Evolutionary conservation across 2,797 vertebrate genomes (phyloP), one percentile per base, ranked within the genome.

Genomic region (Sebastes aleutianus): DNA sequence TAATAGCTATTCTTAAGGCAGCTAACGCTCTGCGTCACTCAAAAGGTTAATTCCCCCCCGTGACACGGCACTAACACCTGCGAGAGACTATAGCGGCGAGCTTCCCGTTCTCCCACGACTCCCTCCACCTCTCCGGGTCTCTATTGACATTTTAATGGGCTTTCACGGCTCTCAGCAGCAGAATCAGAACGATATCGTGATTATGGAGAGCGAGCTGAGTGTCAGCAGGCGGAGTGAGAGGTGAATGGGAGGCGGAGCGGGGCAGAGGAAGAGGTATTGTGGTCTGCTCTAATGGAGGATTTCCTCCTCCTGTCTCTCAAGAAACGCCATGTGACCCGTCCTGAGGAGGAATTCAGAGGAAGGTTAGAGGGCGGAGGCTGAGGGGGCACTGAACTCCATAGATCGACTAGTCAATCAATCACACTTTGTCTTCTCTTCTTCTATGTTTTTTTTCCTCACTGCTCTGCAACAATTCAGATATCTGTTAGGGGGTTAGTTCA

Each of bases 261-360:
- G 65, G 64, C 66, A 84, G 74, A 92, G 91, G 92, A 95, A 93
- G 86, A 87, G 22, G 89, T 83, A 93, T 93, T 93, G 92, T 94
- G 64, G 80, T 63, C 31, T 0, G 56, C 69, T 62, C 88, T 91
- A 92, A 94, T 92, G 87, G 92, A 94, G 91, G 92, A 94, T 94
- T 91, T 94, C 92, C 93, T 93, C 71, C 90, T 93, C 84, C 89
- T 90, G 90, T 89, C 90, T 70, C 83, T 80, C 76, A 86, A 81
- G 83, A 43, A 43, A 56, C n/a, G 56, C 73, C 87, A 88, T 88
- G 84, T 92, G 91, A 92, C 84, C 81, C 62, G 4, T 82, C 78
- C 82, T 70, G 74, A 79, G 54, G 6, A 18, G 63, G 78, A 78
- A 87, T 67, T 74, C 69, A 74, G 82, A 61, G 75, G 79, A 82